These are phyloP conservation scores for Conus ventricosus DNA, from an alignment of 1,140 invertebrate genomes.

Conservation along the genomic window DNA sequence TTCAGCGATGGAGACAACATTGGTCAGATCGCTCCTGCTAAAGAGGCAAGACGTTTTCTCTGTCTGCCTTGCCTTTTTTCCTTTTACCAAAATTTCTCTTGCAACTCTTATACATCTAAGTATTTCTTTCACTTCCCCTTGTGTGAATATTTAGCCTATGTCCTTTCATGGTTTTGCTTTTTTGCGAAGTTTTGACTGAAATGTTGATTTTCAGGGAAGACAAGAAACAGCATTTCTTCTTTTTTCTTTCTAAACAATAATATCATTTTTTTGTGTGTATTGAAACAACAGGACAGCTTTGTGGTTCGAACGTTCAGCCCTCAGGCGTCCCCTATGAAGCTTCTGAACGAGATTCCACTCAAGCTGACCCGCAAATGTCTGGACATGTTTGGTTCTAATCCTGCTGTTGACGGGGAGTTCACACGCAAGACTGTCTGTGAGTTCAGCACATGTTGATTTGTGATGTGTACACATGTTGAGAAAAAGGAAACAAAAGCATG, in stretches of 20 bases:
- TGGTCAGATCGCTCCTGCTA: constrained; percentile 85
- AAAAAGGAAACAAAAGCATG: not conserved
- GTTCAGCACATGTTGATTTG: constrained; percentile 23
- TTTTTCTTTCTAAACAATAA: not conserved
- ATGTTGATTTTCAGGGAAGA: too few relatives aligned
- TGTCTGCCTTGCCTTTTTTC: not conserved
- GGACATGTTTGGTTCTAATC: constrained; percentile 83
- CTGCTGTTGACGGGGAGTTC: constrained; percentile 81
- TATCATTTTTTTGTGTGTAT: not conserved
- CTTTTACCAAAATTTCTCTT: too few relatives aligned
- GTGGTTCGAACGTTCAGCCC: constrained; percentile 87
- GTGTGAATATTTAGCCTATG: too few relatives aligned
- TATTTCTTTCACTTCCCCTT: too few relatives aligned
- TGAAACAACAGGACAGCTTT: constrained; percentile 83
- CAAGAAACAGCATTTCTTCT: too few relatives aligned
- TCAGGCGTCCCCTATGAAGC: constrained; percentile 74
- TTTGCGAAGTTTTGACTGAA: too few relatives aligned
- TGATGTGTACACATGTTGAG: not conserved
- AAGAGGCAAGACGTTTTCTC: constrained; percentile 81
- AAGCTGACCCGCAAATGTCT: constrained; percentile 88
- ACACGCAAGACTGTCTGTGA: constrained; percentile 63
- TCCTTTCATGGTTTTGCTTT: too few relatives aligned
- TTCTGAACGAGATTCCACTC: constrained; percentile 82
- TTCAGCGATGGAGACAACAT: constrained; percentile 91
- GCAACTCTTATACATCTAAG: too few relatives aligned